Base-by-base conservation (phyloP, 2,888 invertebrate species). In the Nipponacmea schrenckii region DNA sequence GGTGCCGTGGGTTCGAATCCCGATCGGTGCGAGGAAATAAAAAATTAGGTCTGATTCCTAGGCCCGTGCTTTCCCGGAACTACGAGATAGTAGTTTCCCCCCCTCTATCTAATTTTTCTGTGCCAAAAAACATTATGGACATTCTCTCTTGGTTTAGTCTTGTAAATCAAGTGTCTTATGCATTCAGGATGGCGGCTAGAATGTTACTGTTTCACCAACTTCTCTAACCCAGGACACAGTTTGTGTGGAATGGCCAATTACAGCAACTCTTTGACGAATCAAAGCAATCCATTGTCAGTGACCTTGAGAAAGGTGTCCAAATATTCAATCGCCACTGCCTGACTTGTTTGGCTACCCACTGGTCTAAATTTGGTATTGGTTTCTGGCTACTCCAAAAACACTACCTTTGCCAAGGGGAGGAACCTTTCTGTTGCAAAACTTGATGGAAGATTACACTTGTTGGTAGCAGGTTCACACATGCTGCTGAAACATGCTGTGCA, bases 321-420 rank as follows among this genome's bases (percentile, higher is more conserved):
- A 82, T 81, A 48, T 80, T 80, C 67, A 77, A 80, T 74, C 67
- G 74, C 24, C 67, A 45, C 50, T 80, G 74, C 72, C 80, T 79
- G 7, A 80, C 79, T 12, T 81, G 82, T 75, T 71, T 82, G 20
- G 79, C 79, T 1, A 82, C 82, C 8, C 80, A 83, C 69, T 83
- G 80, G 79, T 79, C 78, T 14, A 48, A 48, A 48, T 48, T n/a
- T 14, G 48, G 10, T 48, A 48, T 48, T 17, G 48, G 48, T n/a
- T 48, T 14, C 45, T 20, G 27, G 17, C 31, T 39, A 26, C 12
- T 80, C 75, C 69, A 62, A 50, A 50, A 78, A 74, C 62, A 77
- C 74, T 48, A 79, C 74, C 17, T 46, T 1, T 80, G 76, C 46
- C n/a, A 26, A 0, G 69, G 68, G 26, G 24, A 26, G 0, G 63